Base-by-base conservation (phyloP, 2,888 invertebrate species). In the Xanthia icteritia region DNA sequence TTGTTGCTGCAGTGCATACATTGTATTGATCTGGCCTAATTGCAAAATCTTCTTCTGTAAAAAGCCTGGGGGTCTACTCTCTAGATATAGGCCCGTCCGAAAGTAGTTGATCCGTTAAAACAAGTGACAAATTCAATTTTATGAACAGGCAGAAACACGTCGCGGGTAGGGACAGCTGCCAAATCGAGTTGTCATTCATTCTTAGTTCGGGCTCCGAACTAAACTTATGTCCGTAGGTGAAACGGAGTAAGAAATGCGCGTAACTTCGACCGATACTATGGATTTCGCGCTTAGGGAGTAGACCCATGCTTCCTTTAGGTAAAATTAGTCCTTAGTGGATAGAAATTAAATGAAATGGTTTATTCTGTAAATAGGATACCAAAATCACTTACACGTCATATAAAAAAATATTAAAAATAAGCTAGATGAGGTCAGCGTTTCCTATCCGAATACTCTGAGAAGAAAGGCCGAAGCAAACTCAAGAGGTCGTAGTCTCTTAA, bases 231-330 rank as follows among this genome's bases (percentile, higher is more conserved):
- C 13, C 5, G n/a, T 15, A 27, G 27, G 2, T 27, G 5, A 13
- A 5, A 13, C 54, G 54, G 23, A 3, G 11, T 5, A 1, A 0
- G 13, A 13, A 5, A n/a, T 0, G 5, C n/a, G 1, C 56, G n/a
- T 2, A 27, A 27, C 5, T 58, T 27, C 58, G 15, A 13, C 27
- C 15, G n/a, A 56, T 5, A 56, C 27, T 56, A 27, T 2, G 15
- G 56, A 27, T 54, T 15, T 56, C 5, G 54, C 23, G n/a, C 1
- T 23, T 54, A 8, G 23, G 11, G n/a, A 1, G 54, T 51, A 8
- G 51, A 51, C 20, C 4, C 2, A 9, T 9, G 11, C 31, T 15
- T 42, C 2, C 6, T 68, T 42, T 42, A 56, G 23, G 5, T 11
- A 54, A 69, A 54, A 54, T 15, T 54, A 15, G 6, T 31, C n/a